Percentiles rank a stretch among this genome's conserved stretches.
These are phyloP conservation scores for Cherax destructor DNA, from an alignment of 1,140 invertebrate species.

Conservation along the genomic window DNA sequence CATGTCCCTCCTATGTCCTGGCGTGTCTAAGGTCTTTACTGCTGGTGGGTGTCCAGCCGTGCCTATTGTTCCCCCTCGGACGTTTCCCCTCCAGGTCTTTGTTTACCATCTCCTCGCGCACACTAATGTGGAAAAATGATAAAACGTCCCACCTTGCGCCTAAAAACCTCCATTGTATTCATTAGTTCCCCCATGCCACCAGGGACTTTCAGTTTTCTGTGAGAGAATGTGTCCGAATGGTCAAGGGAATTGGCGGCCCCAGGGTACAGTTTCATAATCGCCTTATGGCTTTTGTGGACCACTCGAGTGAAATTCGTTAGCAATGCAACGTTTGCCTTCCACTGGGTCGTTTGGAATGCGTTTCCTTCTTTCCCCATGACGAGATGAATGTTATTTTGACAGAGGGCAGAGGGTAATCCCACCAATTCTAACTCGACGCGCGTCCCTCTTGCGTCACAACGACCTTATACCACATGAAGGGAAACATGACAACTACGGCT, in stretches of 20 bases:
- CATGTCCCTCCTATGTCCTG: neutral
- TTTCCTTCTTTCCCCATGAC: neutral
- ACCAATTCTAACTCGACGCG: conserved; percentile 13
- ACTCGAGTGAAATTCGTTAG: neutral
- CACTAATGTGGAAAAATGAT: conserved; percentile 45
- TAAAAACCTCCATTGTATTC: conserved; percentile 48
- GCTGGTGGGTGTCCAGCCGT: neutral
- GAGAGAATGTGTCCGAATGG: conserved; percentile 7
- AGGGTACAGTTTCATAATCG: conserved; percentile 21
- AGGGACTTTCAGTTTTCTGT: conserved; percentile 47
- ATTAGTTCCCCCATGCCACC: conserved; percentile 42
- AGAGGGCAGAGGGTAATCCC: conserved; percentile 15
- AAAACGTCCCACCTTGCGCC: conserved; percentile 30
- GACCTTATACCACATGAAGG: neutral
- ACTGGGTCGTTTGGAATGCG: neutral
- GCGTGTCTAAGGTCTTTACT: conserved; percentile 16
- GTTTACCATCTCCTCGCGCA: conserved; percentile 30
- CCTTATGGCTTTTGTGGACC: neutral
- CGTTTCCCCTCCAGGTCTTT: neutral
- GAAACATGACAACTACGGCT: neutral
- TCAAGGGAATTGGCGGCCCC: neutral
- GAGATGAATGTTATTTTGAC: conserved; percentile 9
- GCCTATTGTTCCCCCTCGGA: neutral
- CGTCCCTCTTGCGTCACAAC: neutral
- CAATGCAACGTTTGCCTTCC: neutral